phyloP scores from a whole-genome alignment of 2,113 vertebrate species.

The Laticauda laticaudata region DNA sequence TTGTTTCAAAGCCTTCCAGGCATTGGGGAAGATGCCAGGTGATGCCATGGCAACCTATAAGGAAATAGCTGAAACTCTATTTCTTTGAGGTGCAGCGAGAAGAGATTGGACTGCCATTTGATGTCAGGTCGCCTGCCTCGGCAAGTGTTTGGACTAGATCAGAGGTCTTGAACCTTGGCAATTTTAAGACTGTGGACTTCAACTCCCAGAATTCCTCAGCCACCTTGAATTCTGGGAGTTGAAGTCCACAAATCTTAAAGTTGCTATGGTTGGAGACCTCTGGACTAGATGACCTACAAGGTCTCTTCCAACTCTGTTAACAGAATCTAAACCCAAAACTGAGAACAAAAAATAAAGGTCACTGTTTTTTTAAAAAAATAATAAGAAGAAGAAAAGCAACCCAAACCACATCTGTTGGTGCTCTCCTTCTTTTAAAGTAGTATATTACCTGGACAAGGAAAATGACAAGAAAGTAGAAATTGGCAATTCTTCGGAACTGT shows the following conservation, averaged over 20 bases:
- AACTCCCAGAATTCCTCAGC: too few species aligned
- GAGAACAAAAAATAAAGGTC: neutral
- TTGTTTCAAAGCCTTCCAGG: too few species aligned
- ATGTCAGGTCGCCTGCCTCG: too few species aligned
- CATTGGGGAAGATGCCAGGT: neutral
- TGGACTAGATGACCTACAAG: too few species aligned
- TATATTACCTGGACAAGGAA: slow-evolving; percentile 97
- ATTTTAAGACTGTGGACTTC: too few species aligned
- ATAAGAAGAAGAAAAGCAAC: neutral
- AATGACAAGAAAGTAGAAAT: slow-evolving; percentile 99
- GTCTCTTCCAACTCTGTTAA: neutral
- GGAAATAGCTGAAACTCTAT: neutral
- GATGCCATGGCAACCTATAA: neutral
- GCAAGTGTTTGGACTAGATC: too few species aligned
- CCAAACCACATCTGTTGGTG: accelerated
- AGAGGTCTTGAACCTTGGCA: too few species aligned
- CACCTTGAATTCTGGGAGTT: too few species aligned
- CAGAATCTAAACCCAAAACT: neutral
- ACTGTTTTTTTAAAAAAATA: neutral
- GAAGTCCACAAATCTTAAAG: too few species aligned
- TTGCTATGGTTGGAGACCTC: too few species aligned
- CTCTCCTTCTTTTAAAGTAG: neutral
- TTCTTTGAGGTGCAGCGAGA: neutral
- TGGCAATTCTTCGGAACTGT: slow-evolving; percentile 98
- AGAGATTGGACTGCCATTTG: too few species aligned